These are phyloP conservation scores for Anabacerthia variegaticeps DNA, from an alignment of 2,797 vertebrate species.

Conservation along the genomic window DNA sequence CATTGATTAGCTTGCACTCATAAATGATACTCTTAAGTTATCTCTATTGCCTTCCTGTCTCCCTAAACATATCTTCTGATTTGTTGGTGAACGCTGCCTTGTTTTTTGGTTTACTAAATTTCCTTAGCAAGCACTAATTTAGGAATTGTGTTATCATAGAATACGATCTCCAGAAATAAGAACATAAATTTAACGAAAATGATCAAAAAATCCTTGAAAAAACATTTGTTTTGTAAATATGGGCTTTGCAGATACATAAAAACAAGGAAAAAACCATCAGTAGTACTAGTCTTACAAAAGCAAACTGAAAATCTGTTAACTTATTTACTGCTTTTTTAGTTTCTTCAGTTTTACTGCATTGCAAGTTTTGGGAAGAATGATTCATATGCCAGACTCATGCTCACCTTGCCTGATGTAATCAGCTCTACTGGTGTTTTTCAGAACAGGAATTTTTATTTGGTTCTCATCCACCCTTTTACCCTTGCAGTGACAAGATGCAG, in stretches of 20 bases:
- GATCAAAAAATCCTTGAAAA: neutral
- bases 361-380: neutral
- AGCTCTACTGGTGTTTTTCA: neutral
- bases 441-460: neutral
- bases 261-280: neutral
- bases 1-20: neutral
- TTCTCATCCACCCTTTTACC: neutral
- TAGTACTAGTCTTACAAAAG: rapidly evolving
- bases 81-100: neutral
- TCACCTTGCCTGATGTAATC: neutral
- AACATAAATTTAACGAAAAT: neutral
- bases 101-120: neutral
- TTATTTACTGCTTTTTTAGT: neutral
- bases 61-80: neutral
- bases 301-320: neutral
- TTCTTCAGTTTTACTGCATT: neutral
- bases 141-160: neutral
- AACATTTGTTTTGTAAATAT: neutral
- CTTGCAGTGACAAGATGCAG: neutral
- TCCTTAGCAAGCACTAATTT: neutral
- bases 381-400: neutral
- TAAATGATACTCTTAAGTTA: neutral
- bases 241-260: neutral
- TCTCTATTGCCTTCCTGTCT: neutral
- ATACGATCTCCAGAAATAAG: neutral